These are phyloP conservation scores for Aphis gossypii DNA, from an alignment of 1,140 invertebrate species.

Conservation along the genomic window DNA sequence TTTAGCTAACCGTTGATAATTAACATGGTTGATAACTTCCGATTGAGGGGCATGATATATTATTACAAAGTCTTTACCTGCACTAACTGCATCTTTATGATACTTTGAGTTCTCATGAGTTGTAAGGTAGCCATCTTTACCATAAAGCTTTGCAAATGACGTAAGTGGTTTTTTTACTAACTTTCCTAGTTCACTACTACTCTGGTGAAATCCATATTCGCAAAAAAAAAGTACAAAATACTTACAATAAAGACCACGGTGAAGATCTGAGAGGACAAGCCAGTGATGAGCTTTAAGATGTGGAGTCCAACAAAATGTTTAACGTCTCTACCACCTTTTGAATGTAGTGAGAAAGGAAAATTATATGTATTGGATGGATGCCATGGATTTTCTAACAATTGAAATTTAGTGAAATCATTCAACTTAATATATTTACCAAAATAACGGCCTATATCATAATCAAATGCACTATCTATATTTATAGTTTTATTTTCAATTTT, in stretches of 20 bases:
- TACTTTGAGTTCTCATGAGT: too few relatives aligned
- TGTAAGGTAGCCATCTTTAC: too few relatives aligned
- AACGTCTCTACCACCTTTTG: constrained; percentile 2
- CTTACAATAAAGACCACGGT: too few relatives aligned
- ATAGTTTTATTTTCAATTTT: neutral
- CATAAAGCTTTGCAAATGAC: too few relatives aligned
- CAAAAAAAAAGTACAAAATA: too few relatives aligned
- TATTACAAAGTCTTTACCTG: too few relatives aligned
- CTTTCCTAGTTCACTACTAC: too few relatives aligned
- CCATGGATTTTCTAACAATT: neutral
- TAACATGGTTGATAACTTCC: neutral
- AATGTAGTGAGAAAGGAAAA: constrained; percentile 23
- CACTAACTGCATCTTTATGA: too few relatives aligned
- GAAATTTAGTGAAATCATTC: constrained; percentile 2
- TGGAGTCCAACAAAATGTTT: neutral
- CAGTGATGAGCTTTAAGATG: neutral
- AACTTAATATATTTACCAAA: neutral
- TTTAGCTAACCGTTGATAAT: neutral
- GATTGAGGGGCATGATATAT: neutral
- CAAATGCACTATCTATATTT: neutral
- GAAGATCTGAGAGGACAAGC: neutral
- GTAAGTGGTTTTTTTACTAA: too few relatives aligned
- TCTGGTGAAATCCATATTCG: too few relatives aligned
- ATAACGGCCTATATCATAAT: neutral
- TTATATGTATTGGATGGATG: neutral